A percentile compares a stretch with the other conserved stretches of the same genome.
Evolutionary conservation across 2,113 vertebrate species (phyloP).

Genomic region (Pseudonaja textilis): DNA sequence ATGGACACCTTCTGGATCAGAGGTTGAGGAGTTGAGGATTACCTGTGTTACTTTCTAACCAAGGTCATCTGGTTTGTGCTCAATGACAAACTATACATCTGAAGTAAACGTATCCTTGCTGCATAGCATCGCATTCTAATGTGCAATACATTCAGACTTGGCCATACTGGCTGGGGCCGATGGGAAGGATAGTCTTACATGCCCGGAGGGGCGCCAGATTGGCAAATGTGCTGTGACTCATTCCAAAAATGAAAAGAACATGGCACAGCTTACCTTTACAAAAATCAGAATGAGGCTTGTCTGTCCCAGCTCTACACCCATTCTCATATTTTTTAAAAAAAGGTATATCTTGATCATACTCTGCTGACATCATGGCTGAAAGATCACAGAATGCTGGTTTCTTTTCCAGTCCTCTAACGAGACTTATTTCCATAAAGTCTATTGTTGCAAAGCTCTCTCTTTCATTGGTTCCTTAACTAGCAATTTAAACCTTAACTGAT

Average conservation of each 20-base stretch:
- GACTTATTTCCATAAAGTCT: neutral
- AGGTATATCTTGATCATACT: neutral
- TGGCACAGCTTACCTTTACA: neutral
- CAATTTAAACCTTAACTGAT: neutral
- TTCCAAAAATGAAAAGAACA: neutral
- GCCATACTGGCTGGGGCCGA: neutral
- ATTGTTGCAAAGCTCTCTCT: neutral
- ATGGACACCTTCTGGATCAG: too few relatives aligned
- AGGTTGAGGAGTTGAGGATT: too few relatives aligned
- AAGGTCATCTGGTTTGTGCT: too few relatives aligned
- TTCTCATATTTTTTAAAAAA: neutral
- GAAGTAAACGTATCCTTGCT: neutral
- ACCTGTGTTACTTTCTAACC: too few relatives aligned
- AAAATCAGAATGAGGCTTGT: neutral
- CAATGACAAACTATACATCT: neutral
- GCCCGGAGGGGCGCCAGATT: neutral
- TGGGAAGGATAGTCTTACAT: neutral
- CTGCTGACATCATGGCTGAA: neutral
- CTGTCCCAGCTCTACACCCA: neutral
- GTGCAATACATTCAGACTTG: neutral
- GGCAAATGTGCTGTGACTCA: neutral
- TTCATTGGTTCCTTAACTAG: neutral
- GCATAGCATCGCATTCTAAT: neutral
- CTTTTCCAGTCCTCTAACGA: neutral
- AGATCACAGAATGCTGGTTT: neutral